Percentiles rank a stretch among this genome's conserved stretches.
Conservation (phyloP, 2,797 vertebrate species). For the Chanos chanos region DNA sequence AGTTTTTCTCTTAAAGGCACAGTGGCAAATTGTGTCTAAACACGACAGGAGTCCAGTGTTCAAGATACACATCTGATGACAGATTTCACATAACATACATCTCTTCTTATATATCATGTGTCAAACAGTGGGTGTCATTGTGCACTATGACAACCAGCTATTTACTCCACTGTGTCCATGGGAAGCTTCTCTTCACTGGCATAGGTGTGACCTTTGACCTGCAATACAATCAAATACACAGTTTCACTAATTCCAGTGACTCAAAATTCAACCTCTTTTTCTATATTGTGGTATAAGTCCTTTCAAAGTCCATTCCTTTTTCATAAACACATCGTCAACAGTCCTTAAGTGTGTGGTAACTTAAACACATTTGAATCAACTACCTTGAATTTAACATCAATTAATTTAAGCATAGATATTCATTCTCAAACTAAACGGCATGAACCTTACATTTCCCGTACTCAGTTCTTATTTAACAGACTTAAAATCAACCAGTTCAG, state of each 20-base stretch:
- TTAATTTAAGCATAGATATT: not conserved
- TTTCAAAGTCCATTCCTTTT: not conserved
- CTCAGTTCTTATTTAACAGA: not conserved
- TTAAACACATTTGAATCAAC: not conserved
- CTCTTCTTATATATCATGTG: constrained; percentile 11
- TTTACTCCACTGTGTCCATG: not conserved
- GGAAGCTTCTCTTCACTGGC: not conserved
- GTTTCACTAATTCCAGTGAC: not conserved
- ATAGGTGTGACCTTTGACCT: not conserved
- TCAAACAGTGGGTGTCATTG: constrained; percentile 2
- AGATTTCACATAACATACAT: constrained; percentile 4
- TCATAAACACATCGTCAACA: not conserved
- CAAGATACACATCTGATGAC: no score
- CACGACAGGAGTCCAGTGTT: no score
- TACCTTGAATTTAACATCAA: not conserved
- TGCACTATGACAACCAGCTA: constrained; percentile 13
- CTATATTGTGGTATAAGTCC: not conserved
- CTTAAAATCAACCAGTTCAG: not conserved
- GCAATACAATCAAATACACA: not conserved
- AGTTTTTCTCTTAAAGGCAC: no score
- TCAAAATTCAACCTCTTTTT: no score
- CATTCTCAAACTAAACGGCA: not conserved
- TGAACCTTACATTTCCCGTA: not conserved
- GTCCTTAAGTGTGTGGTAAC: not conserved
- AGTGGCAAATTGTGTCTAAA: no score